Evolutionary conservation across 2,888 invertebrate species (phyloP).

Genomic region (Melitaea athalia): DNA sequence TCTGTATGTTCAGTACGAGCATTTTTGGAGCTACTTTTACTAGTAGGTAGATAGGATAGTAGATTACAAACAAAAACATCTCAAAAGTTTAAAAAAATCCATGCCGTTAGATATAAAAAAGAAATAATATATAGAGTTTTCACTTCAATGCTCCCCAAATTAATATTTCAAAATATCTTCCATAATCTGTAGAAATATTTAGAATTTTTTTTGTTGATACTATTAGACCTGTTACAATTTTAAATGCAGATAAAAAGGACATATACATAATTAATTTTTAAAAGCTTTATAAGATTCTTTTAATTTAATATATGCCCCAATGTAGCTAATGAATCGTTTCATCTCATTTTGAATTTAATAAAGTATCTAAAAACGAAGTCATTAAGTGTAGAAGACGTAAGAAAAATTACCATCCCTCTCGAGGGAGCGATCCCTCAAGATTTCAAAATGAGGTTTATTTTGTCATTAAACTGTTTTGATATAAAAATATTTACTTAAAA

Average conservation of each 20-base stretch:
- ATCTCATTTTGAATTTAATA: slow-evolving; percentile 62
- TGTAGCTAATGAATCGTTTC: slow-evolving; percentile 69
- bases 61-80: too few species aligned
- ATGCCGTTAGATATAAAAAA: too few species aligned
- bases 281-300: not conserved
- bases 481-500: slow-evolving; percentile 34
- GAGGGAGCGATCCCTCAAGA: slow-evolving; percentile 37
- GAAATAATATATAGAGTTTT: too few species aligned
- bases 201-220: too few species aligned
- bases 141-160: too few species aligned
- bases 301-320: slow-evolving; percentile 18
- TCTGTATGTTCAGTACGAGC: too few species aligned
- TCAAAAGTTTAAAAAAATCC: too few species aligned
- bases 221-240: not conserved
- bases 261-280: not conserved
- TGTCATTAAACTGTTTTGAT: slow-evolving; percentile 42
- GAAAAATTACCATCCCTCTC: slow-evolving; percentile 36
- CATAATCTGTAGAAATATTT: too few species aligned
- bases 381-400: slow-evolving; percentile 52
- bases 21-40: too few species aligned
- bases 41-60: too few species aligned
- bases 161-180: too few species aligned
- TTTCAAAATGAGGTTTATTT: slow-evolving; percentile 59
- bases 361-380: slow-evolving; percentile 73
- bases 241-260: not conserved